Evolutionary conservation across 2,888 invertebrate species (phyloP), one percentile per base, ranked within the genome.

Genomic region (Heliconius hortense): DNA sequence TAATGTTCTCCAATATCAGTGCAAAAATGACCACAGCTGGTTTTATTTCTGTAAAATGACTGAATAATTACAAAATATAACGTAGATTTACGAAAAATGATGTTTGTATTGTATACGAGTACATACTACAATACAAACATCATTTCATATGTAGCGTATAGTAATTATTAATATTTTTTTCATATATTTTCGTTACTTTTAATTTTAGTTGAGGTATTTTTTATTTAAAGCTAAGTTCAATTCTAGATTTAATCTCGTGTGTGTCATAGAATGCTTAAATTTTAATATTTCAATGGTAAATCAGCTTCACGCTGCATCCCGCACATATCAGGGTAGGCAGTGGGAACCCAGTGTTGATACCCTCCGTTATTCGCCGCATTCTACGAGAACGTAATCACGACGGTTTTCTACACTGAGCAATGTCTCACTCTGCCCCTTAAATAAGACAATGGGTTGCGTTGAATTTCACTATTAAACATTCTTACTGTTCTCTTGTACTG

Each of bases 31-130:
- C 39, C 39, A 2, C 8, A 66, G 39, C 66, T 39, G 3, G 39
- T 66, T 43, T 66, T 64, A n/a, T 66, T 43, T 39, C 24, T 39
- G 24, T 43, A 66, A 66, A 66, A 1, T 66, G 66, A 10, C 35
- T 43, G 66, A 66, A 43, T 66, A 43, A 66, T 66, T 26, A 66
- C 66, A 66, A 66, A 2, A 35, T 63, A 39, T 63, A 63, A 64
- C 64, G 63, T 64, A 5, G 35, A 13, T 64, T 64, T 64, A 15
- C 11, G 1, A 43, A 24, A 39, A 64, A 10, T n/a, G 1, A 24
- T 64, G 39, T 66, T 15, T 39, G 39, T 43, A 66, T 66, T 66
- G 66, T 66, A 43, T 11, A 35, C 10, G 35, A 35, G 35, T 35
- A 35, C 35, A 35, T 35, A 35, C 1, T 10, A 35, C 35, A 35